Evolutionary conservation across 2,113 vertebrate species (phyloP).

Genomic region (Leucosticte australis): DNA sequence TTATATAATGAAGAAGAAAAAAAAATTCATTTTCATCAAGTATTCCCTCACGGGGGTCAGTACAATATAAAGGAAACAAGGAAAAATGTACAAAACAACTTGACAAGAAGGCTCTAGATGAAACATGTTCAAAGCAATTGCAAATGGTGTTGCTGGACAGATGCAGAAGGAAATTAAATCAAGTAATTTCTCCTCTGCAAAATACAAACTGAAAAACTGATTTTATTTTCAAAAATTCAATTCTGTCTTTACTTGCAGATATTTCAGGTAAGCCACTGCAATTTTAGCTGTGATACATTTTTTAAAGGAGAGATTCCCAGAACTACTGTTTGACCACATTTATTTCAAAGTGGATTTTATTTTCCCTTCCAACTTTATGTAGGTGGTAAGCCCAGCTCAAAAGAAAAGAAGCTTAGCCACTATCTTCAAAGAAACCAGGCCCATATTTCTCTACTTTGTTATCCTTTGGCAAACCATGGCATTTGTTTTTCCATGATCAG

Average conservation of each 20-base stretch:
- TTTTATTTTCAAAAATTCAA: slow-evolving; percentile 3
- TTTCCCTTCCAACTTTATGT: background rate
- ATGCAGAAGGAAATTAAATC: slow-evolving; percentile 25
- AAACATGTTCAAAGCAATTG: slow-evolving; percentile 38
- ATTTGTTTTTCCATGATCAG: background rate
- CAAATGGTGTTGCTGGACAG: slow-evolving; percentile 29
- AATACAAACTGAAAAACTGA: background rate
- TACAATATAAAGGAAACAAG: slow-evolving; percentile 49
- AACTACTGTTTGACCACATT: background rate
- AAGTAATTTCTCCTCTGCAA: background rate
- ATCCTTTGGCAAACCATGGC: background rate
- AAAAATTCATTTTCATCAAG: slow-evolving; percentile 21
- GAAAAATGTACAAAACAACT: slow-evolving; percentile 57
- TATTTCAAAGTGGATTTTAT: background rate
- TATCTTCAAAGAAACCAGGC: background rate
- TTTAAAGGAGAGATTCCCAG: background rate
- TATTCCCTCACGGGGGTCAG: slow-evolving; percentile 31
- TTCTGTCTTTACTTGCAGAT: background rate
- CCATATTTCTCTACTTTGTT: background rate
- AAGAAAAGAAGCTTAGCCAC: background rate
- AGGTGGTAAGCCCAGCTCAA: background rate
- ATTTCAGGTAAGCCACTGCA: background rate
- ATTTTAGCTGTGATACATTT: background rate
- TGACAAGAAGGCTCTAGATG: slow-evolving; percentile 52
- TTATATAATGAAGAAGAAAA: slow-evolving; percentile 23